A percentile compares a stretch with the other conserved stretches of the same genome.
Conservation (phyloP, 2,797 vertebrate species). For the Eulemur albifrons region DNA sequence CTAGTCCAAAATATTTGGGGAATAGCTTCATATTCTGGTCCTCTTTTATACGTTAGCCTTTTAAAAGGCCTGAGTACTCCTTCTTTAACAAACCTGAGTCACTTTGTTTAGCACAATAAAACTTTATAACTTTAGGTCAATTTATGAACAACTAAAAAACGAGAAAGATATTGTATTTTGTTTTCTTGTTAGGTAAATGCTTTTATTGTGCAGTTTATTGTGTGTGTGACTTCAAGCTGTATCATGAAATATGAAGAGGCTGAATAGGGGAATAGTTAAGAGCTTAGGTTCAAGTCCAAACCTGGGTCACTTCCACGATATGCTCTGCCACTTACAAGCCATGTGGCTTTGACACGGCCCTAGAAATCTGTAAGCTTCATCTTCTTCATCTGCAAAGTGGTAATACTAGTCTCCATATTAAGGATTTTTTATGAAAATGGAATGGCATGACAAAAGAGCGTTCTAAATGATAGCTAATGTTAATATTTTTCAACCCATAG, state of each 20-base stretch:
- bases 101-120: conserved; percentile 16
- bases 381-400: background rate
- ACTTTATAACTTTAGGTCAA: background rate
- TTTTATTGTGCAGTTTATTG: background rate
- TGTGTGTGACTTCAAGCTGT: background rate
- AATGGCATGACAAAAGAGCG: background rate
- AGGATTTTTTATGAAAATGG: background rate
- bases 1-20: background rate
- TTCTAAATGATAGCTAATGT: background rate
- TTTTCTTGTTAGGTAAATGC: background rate
- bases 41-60: background rate
- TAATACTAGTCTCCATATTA: background rate
- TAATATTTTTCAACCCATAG: background rate
- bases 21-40: background rate
- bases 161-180: background rate
- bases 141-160: background rate
- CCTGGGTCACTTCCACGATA: background rate
- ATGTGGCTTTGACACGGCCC: background rate
- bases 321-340: background rate
- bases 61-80: background rate
- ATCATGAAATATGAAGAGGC: background rate
- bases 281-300: conserved; percentile 2
- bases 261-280: background rate
- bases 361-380: background rate
- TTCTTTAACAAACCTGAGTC: background rate